Evolutionary conservation across 2,113 vertebrate genomes (phyloP).

Genomic region (Procapra przewalskii): DNA sequence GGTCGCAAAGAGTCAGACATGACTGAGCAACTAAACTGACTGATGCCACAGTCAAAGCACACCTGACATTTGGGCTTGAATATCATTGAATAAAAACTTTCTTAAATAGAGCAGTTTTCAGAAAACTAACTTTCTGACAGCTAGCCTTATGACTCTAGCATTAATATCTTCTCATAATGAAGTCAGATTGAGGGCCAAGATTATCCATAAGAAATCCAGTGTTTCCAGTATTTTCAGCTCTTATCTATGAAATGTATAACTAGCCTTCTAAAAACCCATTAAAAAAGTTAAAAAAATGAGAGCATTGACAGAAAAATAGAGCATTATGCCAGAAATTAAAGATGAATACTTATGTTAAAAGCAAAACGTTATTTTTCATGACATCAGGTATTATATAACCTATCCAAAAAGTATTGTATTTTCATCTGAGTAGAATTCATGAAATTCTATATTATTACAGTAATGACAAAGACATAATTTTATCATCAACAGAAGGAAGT

Average conservation of each 20-base stretch:
- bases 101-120: not conserved
- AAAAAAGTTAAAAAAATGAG: not conserved
- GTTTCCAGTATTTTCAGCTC: not conserved
- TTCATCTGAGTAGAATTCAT: conserved; percentile 9
- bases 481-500: not conserved
- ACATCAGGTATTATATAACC: not conserved
- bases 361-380: not conserved
- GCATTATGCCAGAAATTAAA: not conserved
- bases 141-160: not conserved
- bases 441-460: not conserved
- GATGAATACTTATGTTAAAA: not conserved
- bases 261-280: not conserved
- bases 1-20: fast-evolving
- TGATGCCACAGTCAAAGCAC: not conserved
- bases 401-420: not conserved
- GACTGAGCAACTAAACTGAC: not conserved
- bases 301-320: not conserved
- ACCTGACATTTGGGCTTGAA: not conserved
- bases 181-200: not conserved
- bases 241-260: not conserved
- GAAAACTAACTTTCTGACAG: not conserved
- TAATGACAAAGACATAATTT: not conserved
- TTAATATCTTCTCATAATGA: not conserved
- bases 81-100: not conserved
- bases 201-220: not conserved